Evolutionary conservation across 1,140 invertebrate genomes (phyloP), one percentile per base, ranked within the genome.

Genomic region (Bathynomus jamesi): DNA sequence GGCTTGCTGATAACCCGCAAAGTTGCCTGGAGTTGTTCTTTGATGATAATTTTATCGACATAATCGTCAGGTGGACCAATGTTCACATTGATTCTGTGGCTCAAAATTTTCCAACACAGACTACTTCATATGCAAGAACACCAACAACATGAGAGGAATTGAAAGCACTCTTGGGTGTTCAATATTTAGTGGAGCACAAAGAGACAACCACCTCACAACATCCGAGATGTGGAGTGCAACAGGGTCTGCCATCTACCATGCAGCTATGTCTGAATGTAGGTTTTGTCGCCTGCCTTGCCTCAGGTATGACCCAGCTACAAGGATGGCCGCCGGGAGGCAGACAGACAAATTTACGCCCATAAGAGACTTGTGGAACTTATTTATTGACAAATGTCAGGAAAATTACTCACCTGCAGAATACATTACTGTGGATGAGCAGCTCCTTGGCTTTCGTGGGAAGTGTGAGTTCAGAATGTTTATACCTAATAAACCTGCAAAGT

Each of bases 281-380:
- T 73, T 72, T 30, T n/a, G 24, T 2, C 70, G 17, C 69, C 31
- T 72, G 24, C 17, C 17, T 40, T 73, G 71, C 69, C 69, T 72
- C 25, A 53, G 78, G 21, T 80, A 79, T 69, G 75, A 80, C 67
- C 72, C 80, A 69, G 65, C 60, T 61, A 53, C 24, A 21, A 79
- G 73, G 29, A 67, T 76, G 29, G 24, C 27, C n/a, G 60, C 65
- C 27, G 61, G 76, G 61, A 31, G 62, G 30, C 46, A 61, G 40
- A 76, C 27, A 29, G 78, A 79, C 67, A 78, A 72, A 40, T 72
- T 79, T 60, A 72, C 77, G 11, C 71, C 73, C 27, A 68, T 80
- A 31, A 60, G 78, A 21, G 74, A 80, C 13, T 53, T 79, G 24
- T 79, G 74, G 74, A 67, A 77, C 64, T 53, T 73, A n/a, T 72